Evolutionary conservation across 1,140 invertebrate species (phyloP), one percentile per base, ranked within the genome.

Genomic region (Cotesia vestalis): DNA sequence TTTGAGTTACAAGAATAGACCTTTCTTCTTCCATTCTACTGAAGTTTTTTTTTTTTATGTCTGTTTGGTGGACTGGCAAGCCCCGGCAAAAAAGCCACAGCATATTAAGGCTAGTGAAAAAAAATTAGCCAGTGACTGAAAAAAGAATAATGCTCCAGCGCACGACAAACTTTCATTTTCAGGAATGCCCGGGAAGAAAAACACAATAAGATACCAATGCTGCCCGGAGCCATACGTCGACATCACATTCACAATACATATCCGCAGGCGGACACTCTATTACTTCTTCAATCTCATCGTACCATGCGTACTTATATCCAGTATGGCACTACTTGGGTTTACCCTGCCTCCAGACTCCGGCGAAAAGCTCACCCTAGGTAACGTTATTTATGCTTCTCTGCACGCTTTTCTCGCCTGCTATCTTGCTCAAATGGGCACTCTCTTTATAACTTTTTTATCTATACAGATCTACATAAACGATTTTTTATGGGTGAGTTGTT

Each of bases 271-370:
- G 84, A 99, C 97, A 67, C 91, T 99, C 75, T 99, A 99, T 91
- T 99, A 99, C 91, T 98, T 98, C 89, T 99, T 99, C 91, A 99
- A 99, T 91, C 92, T 99, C 81, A 99, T 99, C 86, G 97, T 99
- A 83, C 98, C 98, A 71, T 99, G 98, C 88, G 96, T 99, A 78
- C 92, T 99, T 87, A 98, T 99, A 84, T 97, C 98, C 78, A 98
- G 96, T 74, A 98, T 99, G 95, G 98, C 98, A 73, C 91, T 99
- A 80, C 91, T 99, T 78, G 98, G 97, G 77, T 99, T 99, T 89
- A 98, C 97, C 70, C 90, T 99, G 84, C 98, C 98, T 79, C 97
- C 98, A 74, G 98, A 99, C 86, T 99, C 97, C 72, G 98, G 98
- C 84, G 98, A 99, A 90, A 99, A 99, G 89, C 92, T 99, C 76